Evolutionary conservation across 2,888 invertebrate genomes (phyloP).

Genomic region (Perizoma flavofasciatum): DNA sequence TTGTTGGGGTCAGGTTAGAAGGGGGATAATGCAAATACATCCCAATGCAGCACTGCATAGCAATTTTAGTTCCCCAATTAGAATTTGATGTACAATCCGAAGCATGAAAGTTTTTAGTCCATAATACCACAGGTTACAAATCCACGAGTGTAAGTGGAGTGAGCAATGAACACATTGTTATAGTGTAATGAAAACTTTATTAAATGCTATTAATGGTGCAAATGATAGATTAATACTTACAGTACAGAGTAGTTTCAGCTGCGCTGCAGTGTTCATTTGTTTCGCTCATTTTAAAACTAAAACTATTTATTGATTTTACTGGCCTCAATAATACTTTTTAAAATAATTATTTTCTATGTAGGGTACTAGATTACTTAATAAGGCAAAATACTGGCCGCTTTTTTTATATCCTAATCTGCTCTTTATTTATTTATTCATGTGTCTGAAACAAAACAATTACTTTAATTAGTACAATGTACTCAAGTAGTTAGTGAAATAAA

Average conservation of each 20-base stretch:
- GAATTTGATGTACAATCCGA: too few relatives aligned
- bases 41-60: too few relatives aligned
- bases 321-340: constrained; percentile 39
- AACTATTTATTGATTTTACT: constrained; percentile 23
- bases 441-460: constrained; percentile 32
- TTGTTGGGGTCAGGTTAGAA: too few relatives aligned
- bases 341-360: constrained; percentile 8
- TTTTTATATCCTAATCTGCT: constrained; percentile 2
- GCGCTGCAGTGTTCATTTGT: constrained; percentile 9
- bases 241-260: constrained; percentile 15
- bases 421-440: constrained; percentile 5
- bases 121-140: too few relatives aligned
- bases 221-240: constrained; percentile 25
- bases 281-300: constrained; percentile 15
- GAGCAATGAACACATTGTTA: too few relatives aligned
- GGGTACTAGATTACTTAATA: constrained; percentile 9
- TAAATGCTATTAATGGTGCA: background rate
- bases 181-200: background rate
- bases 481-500: too few relatives aligned
- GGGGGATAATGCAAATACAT: too few relatives aligned
- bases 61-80: too few relatives aligned
- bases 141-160: too few relatives aligned
- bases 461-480: background rate
- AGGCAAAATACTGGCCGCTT: constrained; percentile 29
- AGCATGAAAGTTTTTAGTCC: too few relatives aligned